A percentile compares a stretch with the other conserved stretches of the same genome.
These are phyloP conservation scores for Rana temporaria DNA, from an alignment of 2,113 vertebrate genomes.

Conservation along the genomic window DNA sequence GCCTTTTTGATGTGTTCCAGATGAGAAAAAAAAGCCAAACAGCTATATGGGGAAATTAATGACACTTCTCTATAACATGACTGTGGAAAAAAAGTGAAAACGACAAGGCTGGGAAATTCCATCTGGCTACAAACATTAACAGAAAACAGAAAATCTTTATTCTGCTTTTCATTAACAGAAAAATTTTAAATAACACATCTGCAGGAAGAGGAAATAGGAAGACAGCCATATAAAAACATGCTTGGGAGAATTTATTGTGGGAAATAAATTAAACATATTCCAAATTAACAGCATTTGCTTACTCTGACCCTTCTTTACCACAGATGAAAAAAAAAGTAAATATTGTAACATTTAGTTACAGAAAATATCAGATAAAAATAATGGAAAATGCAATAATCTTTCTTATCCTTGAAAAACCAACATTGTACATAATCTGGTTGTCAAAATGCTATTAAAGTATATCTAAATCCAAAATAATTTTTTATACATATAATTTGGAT, in stretches of 20 bases:
- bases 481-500: too few species aligned
- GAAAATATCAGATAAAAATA: too few species aligned
- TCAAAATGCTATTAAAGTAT: too few species aligned
- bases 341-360: too few species aligned
- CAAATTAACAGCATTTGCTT: not conserved
- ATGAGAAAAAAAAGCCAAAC: conserved; percentile 1
- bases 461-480: too few species aligned
- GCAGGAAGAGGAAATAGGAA: conserved; percentile 20
- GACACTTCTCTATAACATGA: conserved; percentile 1
- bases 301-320: too few species aligned
- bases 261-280: not conserved
- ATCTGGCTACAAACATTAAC: not conserved
- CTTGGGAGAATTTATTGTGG: not conserved
- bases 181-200: conserved; percentile 8
- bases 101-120: conserved; percentile 34
- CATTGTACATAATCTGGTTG: too few species aligned
- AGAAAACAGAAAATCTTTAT: not conserved
- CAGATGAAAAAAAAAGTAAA: too few species aligned
- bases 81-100: not conserved
- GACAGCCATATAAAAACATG: not conserved
- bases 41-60: not conserved
- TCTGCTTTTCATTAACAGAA: conserved; percentile 28
- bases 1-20: conserved; percentile 30
- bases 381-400: too few species aligned
- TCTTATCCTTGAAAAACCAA: too few species aligned